These are phyloP conservation scores for Halcyon malimbica DNA, from an alignment of 2,113 vertebrate genomes.

Conservation along the genomic window DNA sequence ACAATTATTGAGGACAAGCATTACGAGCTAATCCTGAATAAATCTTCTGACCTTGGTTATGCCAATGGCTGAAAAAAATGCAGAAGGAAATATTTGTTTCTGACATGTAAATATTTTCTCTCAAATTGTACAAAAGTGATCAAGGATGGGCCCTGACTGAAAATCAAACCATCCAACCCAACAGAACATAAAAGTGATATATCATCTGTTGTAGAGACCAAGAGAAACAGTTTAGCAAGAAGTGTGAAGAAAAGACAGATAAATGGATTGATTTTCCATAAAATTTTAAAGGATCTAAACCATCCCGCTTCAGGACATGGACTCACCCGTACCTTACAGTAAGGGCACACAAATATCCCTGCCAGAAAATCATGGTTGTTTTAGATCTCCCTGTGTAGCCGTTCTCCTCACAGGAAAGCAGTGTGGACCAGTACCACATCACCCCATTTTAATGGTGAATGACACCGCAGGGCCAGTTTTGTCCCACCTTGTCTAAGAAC, in stretches of 20 bases:
- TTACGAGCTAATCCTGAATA: background rate
- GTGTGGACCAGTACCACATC: background rate
- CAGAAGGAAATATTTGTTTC: background rate
- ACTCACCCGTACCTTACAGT: background rate
- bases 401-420: background rate
- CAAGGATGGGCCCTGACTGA: background rate
- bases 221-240: background rate
- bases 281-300: background rate
- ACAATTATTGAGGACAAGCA: background rate
- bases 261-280: background rate
- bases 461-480: background rate
- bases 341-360: accelerated
- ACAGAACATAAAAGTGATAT: background rate
- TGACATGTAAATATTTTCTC: background rate
- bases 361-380: background rate
- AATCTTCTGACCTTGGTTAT: background rate
- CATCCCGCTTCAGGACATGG: background rate
- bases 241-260: background rate
- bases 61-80: background rate
- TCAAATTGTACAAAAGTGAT: background rate
- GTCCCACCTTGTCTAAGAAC: background rate
- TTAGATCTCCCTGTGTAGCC: background rate
- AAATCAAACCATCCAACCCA: background rate
- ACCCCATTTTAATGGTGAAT: background rate
- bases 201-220: background rate